Base-by-base conservation (phyloP, 1,140 invertebrate species). In the Eurosta solidaginis region DNA sequence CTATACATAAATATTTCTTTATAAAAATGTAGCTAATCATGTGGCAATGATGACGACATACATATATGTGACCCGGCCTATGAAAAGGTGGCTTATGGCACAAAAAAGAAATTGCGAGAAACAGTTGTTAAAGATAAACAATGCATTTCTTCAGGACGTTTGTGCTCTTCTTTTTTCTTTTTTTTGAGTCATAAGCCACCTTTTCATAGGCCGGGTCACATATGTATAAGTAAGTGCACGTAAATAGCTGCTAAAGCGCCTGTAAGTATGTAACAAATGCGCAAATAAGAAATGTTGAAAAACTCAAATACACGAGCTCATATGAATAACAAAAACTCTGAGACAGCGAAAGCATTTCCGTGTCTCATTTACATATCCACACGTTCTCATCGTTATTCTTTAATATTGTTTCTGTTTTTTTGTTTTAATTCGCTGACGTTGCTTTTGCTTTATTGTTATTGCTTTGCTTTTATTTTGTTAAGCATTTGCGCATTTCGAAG, bases 291-390 rank as follows among this genome's bases (percentile, higher is more conserved):
- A 68, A 40, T 68, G 59, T 42, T 68, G n/a, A n/a, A 68, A 68
- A 68, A 40, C 33, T 68, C 59, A 68, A 68, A 40, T 68, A 20
- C 59, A 40, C 27, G 27, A 68, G n/a, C n/a, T n/a, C n/a, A 20
- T 40, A n/a, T 22, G 33, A 68, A 36, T 63, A 63, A 17, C 27
- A 63, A 63, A 29, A 63, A n/a, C 54, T n/a, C n/a, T n/a, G n/a
- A n/a, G n/a, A n/a, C n/a, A n/a, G 33, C 59, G 40, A 42, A 68
- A 68, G 29, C 33, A 68, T 68, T 68, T 68, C 59, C 59, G 33
- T 40, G 59, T 68, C 40, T 68, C 59, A 68, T 68, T 20, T 40
- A 22, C 33, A 68, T 20, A 22, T 40, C 20, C 27, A 36, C 17
- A 36, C 20, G 10, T 40, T n/a, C n/a, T n/a, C n/a, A n/a, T n/a